Base-by-base conservation (phyloP, 1,140 invertebrate genomes). In the Notospermus geniculatus region DNA sequence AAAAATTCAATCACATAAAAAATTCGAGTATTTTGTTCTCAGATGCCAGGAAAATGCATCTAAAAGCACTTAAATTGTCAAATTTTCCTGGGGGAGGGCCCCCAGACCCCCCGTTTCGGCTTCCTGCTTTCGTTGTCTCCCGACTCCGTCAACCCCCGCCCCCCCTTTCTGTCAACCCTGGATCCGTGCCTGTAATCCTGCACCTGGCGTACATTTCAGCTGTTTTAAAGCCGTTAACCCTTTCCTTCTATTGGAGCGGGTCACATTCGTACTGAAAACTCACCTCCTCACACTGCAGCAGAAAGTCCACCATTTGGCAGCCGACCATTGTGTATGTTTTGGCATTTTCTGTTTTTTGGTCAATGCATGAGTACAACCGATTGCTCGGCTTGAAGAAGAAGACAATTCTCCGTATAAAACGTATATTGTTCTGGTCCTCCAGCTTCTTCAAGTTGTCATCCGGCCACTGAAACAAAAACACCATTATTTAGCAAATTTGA, bases 311-410 rank as follows among this genome's bases (percentile, higher is more conserved):
- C 2, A 95, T 78, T 69, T 91, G 87, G 68, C 90, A 87, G 13
- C 89, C 90, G 60, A 87, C 87, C 32, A 87, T 76, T 2, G 90
- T 89, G 66, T 88, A 86, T 28, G 87, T 84, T 13, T 86, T 83
- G 19, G 83, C 72, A 56, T 81, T 59, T 72, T 84, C 79, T 75
- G 84, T 83, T 79, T 87, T 80, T 77, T 90, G 70, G 84, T 94
- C 82, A 78, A 93, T 77, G 60, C 83, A 77, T 45, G 86, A 86
- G 80, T 92, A 96, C 56, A 88, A 64, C 76, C 93, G 87, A 57
- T 88, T 90, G 19, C 89, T 91, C 0, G 94, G 94, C 75, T 90
- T 90, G 73, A 89, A 91, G 77, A 93, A 97, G 63, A 90, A 87
- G 0, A 95, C 83, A 1, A 98, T 83, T 32, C 89, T 86, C 62